Conservation (phyloP, 2,797 vertebrate genomes). For the Ctenosaura bakeri region DNA sequence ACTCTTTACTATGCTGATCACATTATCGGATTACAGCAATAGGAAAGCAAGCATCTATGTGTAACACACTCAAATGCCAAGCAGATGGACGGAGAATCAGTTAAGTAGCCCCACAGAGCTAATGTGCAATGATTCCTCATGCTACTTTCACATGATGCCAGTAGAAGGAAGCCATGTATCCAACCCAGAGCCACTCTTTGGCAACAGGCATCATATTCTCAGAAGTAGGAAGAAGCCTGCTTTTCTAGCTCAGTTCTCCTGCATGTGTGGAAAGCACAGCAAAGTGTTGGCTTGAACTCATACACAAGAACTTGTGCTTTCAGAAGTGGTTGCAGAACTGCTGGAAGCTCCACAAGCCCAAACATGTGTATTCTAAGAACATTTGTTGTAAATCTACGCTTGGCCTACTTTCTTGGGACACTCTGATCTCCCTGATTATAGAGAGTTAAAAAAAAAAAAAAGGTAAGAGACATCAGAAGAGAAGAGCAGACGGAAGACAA, state of each 20-base stretch:
- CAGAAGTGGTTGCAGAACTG: not conserved
- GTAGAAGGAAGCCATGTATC: not conserved
- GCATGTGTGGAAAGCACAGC: not conserved
- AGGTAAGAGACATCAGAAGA: not conserved
- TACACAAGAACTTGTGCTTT: constrained; percentile 1
- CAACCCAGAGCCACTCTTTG: not conserved
- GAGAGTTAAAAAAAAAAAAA: too few species aligned
- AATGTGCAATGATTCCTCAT: not conserved
- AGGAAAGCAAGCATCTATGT: not conserved
- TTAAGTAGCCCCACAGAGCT: not conserved
- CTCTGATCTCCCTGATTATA: not conserved
- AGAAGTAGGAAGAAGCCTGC: not conserved
- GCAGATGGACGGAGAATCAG: not conserved
- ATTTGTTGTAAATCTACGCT: not conserved
- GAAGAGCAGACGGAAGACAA: not conserved
- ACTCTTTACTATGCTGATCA: not conserved
- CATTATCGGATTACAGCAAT: not conserved
- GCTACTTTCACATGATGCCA: not conserved
- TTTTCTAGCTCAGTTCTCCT: not conserved
- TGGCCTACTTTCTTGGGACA: not conserved
- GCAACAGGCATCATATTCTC: not conserved
- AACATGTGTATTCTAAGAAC: not conserved
- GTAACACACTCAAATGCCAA: not conserved
- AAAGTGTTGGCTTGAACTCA: not conserved
- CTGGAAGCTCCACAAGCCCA: not conserved